Percentiles rank a stretch among this genome's conserved stretches.
Evolutionary conservation across 2,113 vertebrate species (phyloP).

Genomic region (Syngnathus floridae): DNA sequence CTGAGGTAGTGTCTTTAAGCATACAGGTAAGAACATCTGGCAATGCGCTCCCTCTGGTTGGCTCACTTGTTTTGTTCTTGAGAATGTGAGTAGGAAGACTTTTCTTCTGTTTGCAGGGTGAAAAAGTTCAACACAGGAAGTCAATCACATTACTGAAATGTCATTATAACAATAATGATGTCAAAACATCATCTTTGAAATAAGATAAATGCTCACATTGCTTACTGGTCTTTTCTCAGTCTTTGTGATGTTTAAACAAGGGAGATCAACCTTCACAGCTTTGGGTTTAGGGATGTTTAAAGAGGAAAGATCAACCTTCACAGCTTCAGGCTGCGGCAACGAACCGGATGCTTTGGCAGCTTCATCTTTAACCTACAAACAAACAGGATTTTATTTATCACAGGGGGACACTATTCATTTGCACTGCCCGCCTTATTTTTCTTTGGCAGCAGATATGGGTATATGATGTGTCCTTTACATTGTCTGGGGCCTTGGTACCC

Average conservation of each 20-base stretch:
- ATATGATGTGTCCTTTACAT: constrained; percentile 68
- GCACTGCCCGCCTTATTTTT: constrained; percentile 3
- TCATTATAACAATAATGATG: not conserved
- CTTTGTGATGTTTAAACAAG: constrained; percentile 66
- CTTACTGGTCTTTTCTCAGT: constrained; percentile 61
- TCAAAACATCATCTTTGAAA: not conserved
- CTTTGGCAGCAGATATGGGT: constrained; percentile 28
- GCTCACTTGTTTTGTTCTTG: constrained; percentile 40
- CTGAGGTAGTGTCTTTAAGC: constrained; percentile 87
- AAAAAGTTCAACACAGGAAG: constrained; percentile 12
- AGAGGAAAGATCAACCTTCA: constrained; percentile 58
- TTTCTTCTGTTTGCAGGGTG: constrained; percentile 63
- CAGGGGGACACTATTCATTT: not conserved
- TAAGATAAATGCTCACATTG: constrained; percentile 55
- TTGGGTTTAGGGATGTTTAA: constrained; percentile 64
- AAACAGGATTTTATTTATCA: not conserved
- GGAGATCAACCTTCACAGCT: constrained; percentile 58
- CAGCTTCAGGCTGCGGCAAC: constrained; percentile 64
- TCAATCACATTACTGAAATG: not conserved
- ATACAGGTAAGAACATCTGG: constrained; percentile 82
- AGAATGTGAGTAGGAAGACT: constrained; percentile 32
- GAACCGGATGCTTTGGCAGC: constrained; percentile 60
- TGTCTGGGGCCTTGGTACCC: constrained; percentile 70
- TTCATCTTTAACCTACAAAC: constrained; percentile 61
- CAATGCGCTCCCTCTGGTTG: constrained; percentile 28